phyloP scores from a whole-genome alignment of 1,140 invertebrate species.

The Apis dorsata region DNA sequence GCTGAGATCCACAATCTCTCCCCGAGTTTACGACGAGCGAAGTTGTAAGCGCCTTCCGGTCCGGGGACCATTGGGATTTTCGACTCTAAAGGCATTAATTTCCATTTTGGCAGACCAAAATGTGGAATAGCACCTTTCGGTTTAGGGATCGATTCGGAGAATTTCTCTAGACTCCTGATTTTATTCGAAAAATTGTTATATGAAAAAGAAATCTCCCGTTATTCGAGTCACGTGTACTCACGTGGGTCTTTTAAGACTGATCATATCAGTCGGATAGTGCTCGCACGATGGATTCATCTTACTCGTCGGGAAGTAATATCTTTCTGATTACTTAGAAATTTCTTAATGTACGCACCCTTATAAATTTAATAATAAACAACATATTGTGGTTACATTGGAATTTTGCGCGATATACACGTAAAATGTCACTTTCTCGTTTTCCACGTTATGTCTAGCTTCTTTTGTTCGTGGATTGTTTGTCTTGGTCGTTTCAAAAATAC shows the following conservation, averaged over 20 bases:
- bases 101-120: constrained; percentile 76
- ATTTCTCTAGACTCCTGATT: constrained; percentile 58
- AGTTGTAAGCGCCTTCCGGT: constrained; percentile 67
- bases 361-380: constrained; percentile 11
- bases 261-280: constrained; percentile 35
- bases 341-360: neutral
- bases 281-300: constrained; percentile 22
- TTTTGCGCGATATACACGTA: neutral
- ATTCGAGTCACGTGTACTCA: constrained; percentile 52
- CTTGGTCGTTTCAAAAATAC: constrained; percentile 2
- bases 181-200: neutral
- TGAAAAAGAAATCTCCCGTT: neutral
- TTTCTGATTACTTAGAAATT: too few species aligned
- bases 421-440: neutral
- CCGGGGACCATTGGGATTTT: constrained; percentile 74
- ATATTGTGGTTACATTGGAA: constrained; percentile 13
- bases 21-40: constrained; percentile 73
- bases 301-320: neutral
- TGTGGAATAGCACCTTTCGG: constrained; percentile 66
- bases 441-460: neutral
- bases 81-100: constrained; percentile 68
- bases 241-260: constrained; percentile 66
- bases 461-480: constrained; percentile 18
- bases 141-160: constrained; percentile 67
- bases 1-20: constrained; percentile 57